Evolutionary conservation across 2,888 invertebrate species (phyloP), one percentile per base, ranked within the genome.

Genomic region (Drosophila phalerata): DNA sequence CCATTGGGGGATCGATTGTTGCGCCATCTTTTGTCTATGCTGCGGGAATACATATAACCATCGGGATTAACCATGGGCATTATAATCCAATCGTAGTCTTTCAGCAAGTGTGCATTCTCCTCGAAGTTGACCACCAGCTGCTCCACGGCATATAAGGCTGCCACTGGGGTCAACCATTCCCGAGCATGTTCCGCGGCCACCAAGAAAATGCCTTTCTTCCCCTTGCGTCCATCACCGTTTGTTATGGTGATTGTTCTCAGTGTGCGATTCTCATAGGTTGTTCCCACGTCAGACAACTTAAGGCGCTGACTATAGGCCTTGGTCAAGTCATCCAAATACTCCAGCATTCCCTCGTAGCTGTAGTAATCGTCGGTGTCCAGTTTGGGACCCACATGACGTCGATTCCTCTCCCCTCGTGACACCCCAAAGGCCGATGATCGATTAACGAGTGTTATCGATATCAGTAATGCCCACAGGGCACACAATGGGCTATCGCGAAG

Each of bases 61-160:
- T 96, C 96, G 6, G 96, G 95, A 90, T 96, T 96, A 13, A 94
- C 93, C 2, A 94, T 89, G 0, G 96, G 96, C 71, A 96, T 70
- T 9, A 95, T 91, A 76, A 94, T 94, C 94, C 95, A 96, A 87
- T 96, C 95, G 47, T 94, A 93, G 19, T 93, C 91, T 4, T 93
- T 88, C 15, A 95, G 90, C 5, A 96, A 88, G 51, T 94, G 90
- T 0, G 79, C 80, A 68, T 93, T 92, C 0, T 38, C 64, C 15
- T 75, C 76, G 19, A 88, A 90, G 67, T 94, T 93, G 38, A 93
- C 93, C 6, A 95, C 93, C 61, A 95, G 89, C 60, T 95, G 93
- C 58, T 94, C 91, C 17, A 95, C 93, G 37, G 94, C 90, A 86
- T 94, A 95, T 2, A 95, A 90, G 0, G 94, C 93, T 0, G 93